Conservation (phyloP, 2,113 vertebrate species). For the Donacobius atricapilla region DNA sequence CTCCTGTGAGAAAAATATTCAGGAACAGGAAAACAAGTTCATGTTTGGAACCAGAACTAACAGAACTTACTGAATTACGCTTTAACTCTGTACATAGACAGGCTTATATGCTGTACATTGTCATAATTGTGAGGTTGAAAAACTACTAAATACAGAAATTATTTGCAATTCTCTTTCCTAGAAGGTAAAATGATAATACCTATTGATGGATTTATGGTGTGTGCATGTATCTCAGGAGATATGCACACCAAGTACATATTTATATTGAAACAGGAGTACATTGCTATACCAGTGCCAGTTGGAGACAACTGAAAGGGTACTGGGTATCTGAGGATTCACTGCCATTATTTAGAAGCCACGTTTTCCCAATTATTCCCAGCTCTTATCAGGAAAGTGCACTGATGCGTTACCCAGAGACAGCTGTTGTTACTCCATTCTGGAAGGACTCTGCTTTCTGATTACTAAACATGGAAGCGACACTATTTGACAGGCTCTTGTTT, state of each 20-base stretch:
- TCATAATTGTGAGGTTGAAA: neutral
- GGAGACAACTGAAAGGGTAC: neutral
- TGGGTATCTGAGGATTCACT: neutral
- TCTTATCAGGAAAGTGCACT: neutral
- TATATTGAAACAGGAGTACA: neutral
- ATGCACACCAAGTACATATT: neutral
- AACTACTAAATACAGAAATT: conserved; percentile 33
- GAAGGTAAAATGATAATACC: neutral
- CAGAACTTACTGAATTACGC: neutral
- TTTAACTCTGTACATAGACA: conserved; percentile 1
- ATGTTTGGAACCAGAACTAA: conserved; percentile 12
- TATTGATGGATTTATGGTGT: neutral
- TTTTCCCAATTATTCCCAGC: neutral
- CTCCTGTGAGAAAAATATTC: conserved; percentile 34
- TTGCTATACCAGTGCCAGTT: neutral
- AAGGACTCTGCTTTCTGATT: neutral
- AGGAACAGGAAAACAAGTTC: conserved; percentile 36
- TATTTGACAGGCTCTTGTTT: neutral
- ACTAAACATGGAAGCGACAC: rapidly evolving
- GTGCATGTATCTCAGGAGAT: neutral
- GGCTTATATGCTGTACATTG: conserved; percentile 15
- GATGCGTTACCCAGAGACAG: neutral
- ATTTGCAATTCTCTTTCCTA: conserved; percentile 25
- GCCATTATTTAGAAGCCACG: neutral
- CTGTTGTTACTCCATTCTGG: neutral